Evolutionary conservation across 2,888 invertebrate species (phyloP).

Genomic region (Cataglyphis albicans): DNA sequence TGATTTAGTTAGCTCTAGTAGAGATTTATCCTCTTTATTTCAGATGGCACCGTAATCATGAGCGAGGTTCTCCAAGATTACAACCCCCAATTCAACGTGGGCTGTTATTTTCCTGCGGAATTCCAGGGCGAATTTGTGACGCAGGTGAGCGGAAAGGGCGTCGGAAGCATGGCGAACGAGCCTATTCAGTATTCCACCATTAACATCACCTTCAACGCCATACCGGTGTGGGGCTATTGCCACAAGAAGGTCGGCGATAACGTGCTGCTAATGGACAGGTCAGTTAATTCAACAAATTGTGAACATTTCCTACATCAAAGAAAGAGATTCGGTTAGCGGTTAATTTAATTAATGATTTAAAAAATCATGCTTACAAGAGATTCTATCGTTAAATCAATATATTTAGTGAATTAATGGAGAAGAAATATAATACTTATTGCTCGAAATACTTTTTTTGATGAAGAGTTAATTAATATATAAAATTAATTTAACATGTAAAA

Average conservation of each 20-base stretch:
- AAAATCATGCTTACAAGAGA: neutral
- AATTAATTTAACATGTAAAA: neutral
- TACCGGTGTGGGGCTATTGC: slow-evolving; percentile 90
- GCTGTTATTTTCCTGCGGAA: slow-evolving; percentile 89
- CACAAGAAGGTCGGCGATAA: slow-evolving; percentile 88
- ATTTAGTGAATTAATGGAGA: neutral
- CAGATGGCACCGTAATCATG: slow-evolving; percentile 67
- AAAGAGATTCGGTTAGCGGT: neutral
- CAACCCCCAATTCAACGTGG: slow-evolving; percentile 82
- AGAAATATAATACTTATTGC: neutral
- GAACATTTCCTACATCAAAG: slow-evolving; percentile 18
- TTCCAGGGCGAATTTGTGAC: slow-evolving; percentile 89
- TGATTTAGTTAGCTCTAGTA: neutral
- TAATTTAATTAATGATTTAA: neutral
- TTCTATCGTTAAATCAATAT: slow-evolving; percentile 10
- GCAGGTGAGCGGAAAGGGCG: slow-evolving; percentile 86
- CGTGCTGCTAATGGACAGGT: slow-evolving; percentile 89
- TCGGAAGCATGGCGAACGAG: slow-evolving; percentile 84
- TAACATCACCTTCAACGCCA: slow-evolving; percentile 89
- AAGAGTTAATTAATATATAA: neutral
- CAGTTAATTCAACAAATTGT: slow-evolving; percentile 73
- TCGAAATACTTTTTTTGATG: neutral
- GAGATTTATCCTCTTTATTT: slow-evolving; percentile 11
- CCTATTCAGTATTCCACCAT: slow-evolving; percentile 88
- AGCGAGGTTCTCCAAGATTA: slow-evolving; percentile 78